Base-by-base conservation (phyloP, 2,797 vertebrate genomes). In the Phataginus tricuspis region DNA sequence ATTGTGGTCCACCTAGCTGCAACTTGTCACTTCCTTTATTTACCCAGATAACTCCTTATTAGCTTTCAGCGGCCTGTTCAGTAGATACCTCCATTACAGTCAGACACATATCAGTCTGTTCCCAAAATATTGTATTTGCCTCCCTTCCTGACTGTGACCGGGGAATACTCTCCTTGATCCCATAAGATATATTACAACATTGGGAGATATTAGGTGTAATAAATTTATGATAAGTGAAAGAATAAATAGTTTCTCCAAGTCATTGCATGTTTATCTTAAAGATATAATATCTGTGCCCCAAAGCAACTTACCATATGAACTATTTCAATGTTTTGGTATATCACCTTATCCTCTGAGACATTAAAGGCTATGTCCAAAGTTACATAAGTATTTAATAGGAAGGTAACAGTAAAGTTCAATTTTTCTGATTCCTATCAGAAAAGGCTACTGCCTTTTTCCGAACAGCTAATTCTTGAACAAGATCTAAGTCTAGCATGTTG, bases 351-450 rank as follows among this genome's bases (percentile, higher is more conserved):
- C 42, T 68, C 61, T 31, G 53, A 68, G 51, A 79, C 29, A 63
- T 27, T 78, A 85, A 91, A n/a, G 37, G 14, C 61, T 21, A 64
- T n/a, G 23, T 42, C 31, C 63, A 90, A 92, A 90, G 29, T 77
- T 63, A 87, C 9, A 1, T 59, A 74, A 75, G 29, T 27, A 68
- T 45, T 75, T n/a, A 97, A 13, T 25, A 77, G 27, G 4, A 63
- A 4, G 12, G 15, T 25, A 55, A 37, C 31, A 80, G 66, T 74
- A 64, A 92, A 95, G 88, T 59, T 61, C 6, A 91, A 7, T 72
- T 95, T 57, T 84, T 83, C 39, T 68, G 29, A 92, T 53, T 88
- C 27, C 18, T 14, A 69, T 82, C 27, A 63, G 72, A 90, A 97
- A 71, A 49, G 18, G 2, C 59, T 80, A 9, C 6, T 75, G 3